A percentile compares a stretch with the other conserved stretches of the same genome.
Evolutionary conservation across 2,113 vertebrate species (phyloP).

Genomic region (Forbesichthys agassizii): DNA sequence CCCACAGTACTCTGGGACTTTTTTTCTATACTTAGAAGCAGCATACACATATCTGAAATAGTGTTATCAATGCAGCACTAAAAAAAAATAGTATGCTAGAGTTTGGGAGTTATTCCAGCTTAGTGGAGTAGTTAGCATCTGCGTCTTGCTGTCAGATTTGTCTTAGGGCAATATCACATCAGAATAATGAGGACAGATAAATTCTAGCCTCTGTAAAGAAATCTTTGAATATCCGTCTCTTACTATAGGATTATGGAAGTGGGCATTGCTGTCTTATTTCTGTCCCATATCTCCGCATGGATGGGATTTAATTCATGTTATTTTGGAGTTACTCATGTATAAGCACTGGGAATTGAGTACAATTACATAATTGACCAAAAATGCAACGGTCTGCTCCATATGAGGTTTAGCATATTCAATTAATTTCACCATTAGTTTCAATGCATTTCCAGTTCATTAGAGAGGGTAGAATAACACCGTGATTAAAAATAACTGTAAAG

Average conservation of each 20-base stretch:
- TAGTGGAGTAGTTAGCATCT: conserved; percentile 62
- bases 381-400: conserved; percentile 9
- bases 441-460: conserved; percentile 8
- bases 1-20: conserved; percentile 2
- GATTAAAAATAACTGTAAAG: too few species aligned
- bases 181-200: conserved; percentile 67
- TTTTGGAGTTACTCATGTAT: conserved; percentile 24
- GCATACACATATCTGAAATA: conserved; percentile 59
- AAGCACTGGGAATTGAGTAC: conserved; percentile 2
- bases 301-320: conserved; percentile 14
- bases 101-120: conserved; percentile 59
- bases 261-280: neutral
- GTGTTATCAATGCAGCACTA: conserved; percentile 34
- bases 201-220: conserved; percentile 45
- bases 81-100: conserved; percentile 25
- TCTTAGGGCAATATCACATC: conserved; percentile 61
- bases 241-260: conserved; percentile 39
- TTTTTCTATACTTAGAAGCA: conserved; percentile 60
- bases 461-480: neutral
- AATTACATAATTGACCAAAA: conserved; percentile 23
- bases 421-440: conserved; percentile 24
- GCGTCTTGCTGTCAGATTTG: conserved; percentile 51
- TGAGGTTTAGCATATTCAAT: conserved; percentile 4
- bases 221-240: conserved; percentile 32
- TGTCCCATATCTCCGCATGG: conserved; percentile 25